phyloP scores from a whole-genome alignment of 2,888 invertebrate genomes.

The Caenorhabditis afra region DNA sequence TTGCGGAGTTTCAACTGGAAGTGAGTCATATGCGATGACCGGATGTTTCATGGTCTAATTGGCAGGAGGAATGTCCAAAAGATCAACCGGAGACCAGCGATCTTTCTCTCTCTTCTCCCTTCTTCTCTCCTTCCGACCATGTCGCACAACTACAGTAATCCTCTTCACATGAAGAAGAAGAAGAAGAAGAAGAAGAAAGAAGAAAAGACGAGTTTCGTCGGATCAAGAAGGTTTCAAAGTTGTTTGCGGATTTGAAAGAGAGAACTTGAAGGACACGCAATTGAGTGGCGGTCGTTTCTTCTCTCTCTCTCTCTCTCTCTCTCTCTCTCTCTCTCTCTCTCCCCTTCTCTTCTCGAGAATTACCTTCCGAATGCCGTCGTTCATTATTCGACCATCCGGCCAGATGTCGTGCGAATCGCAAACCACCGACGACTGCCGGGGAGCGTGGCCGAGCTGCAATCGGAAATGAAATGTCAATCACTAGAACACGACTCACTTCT shows the following conservation, averaged over 20 bases:
- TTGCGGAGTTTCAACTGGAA: slow-evolving; percentile 65
- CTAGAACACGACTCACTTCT: slow-evolving; percentile 44
- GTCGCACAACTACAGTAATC: slow-evolving; percentile 45
- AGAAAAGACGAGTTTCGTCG: slow-evolving; percentile 45
- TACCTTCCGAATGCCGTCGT: slow-evolving; percentile 73
- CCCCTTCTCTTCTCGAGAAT: slow-evolving; percentile 19
- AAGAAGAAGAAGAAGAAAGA: slow-evolving; percentile 19
- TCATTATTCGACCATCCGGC: slow-evolving; percentile 74
- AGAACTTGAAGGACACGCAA: slow-evolving; percentile 42
- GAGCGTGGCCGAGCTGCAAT: slow-evolving; percentile 65
- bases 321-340: neutral
- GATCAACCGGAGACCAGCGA: slow-evolving; percentile 24
- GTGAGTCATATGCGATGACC: too few relatives aligned
- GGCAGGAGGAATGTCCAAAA: slow-evolving; percentile 3
- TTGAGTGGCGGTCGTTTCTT: slow-evolving; percentile 15
- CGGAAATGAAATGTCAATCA: slow-evolving; percentile 3
- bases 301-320: too few relatives aligned
- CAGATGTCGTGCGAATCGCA: slow-evolving; percentile 77
- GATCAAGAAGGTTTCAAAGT: slow-evolving; percentile 49
- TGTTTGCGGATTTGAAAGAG: slow-evolving; percentile 54
- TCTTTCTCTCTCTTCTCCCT: slow-evolving; percentile 13
- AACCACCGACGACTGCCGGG: slow-evolving; percentile 68
- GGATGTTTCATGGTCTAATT: too few relatives aligned
- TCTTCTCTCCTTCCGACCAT: slow-evolving; percentile 11
- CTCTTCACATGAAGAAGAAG: slow-evolving; percentile 15